Evolutionary conservation across 2,888 invertebrate genomes (phyloP).

Genomic region (Gisinianus flammeolus): DNA sequence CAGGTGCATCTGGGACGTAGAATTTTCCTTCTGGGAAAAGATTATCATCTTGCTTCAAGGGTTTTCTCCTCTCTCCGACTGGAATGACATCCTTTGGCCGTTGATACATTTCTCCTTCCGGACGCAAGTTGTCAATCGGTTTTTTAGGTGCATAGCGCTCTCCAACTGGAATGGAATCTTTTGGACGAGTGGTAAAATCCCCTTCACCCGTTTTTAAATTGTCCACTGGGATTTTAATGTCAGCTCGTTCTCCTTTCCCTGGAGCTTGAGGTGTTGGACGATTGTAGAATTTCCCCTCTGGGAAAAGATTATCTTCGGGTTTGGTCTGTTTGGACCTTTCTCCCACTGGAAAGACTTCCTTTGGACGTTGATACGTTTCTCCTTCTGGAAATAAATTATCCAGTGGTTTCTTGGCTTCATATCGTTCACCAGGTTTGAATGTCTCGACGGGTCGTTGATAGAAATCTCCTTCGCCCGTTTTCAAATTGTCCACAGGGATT

Average conservation of each 20-base stretch:
- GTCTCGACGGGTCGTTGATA: constrained; percentile 65
- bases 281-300: constrained; percentile 63
- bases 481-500: constrained; percentile 70
- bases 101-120: constrained; percentile 66
- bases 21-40: constrained; percentile 70
- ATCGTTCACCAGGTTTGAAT: constrained; percentile 62
- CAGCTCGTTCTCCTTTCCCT: constrained; percentile 58
- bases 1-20: constrained; percentile 66
- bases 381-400: constrained; percentile 61
- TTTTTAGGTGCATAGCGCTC: constrained; percentile 62
- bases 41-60: constrained; percentile 66
- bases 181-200: constrained; percentile 66
- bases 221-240: constrained; percentile 63
- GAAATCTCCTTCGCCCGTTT: constrained; percentile 60
- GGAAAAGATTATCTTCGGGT: constrained; percentile 60
- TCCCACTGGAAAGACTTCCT: constrained; percentile 61
- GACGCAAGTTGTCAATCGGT: constrained; percentile 67
- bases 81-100: constrained; percentile 55
- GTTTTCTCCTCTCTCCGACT: constrained; percentile 62
- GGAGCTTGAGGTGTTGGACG: constrained; percentile 60
- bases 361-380: constrained; percentile 62
- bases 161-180: constrained; percentile 61
- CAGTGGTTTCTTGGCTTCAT: constrained; percentile 60
- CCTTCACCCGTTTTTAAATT: constrained; percentile 66
- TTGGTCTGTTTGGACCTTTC: constrained; percentile 60